These are phyloP conservation scores for Pangasianodon hypophthalmus DNA, from an alignment of 2,113 vertebrate species.

Conservation along the genomic window DNA sequence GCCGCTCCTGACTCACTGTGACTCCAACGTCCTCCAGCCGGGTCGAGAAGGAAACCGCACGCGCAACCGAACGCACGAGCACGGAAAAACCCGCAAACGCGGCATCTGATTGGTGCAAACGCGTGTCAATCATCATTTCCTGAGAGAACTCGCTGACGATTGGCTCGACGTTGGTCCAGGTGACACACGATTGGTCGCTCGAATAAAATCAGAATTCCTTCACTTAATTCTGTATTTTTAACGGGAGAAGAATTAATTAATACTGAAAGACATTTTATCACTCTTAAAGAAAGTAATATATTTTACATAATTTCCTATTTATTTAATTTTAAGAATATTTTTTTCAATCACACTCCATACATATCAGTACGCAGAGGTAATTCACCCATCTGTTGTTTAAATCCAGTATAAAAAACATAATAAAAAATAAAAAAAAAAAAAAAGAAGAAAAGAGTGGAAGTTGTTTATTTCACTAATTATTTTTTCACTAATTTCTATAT, in stretches of 20 bases:
- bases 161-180: constrained; percentile 20
- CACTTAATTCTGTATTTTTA: not conserved
- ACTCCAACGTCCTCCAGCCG: constrained; percentile 66
- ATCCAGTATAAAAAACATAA: not conserved
- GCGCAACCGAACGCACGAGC: constrained; percentile 40
- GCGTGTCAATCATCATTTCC: constrained; percentile 24
- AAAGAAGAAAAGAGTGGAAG: too few relatives aligned
- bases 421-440: not conserved
- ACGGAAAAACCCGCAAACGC: not conserved
- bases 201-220: too few relatives aligned
- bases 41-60: constrained; percentile 41
- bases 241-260: not conserved
- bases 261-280: not conserved
- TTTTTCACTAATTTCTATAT: not conserved
- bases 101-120: constrained; percentile 34
- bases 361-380: not conserved
- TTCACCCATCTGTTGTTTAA: not conserved
- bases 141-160: not conserved
- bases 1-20: constrained; percentile 38
- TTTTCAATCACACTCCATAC: not conserved
- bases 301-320: not conserved
- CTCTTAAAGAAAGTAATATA: not conserved
- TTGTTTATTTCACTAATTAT: too few relatives aligned
- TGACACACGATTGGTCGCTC: constrained; percentile 11
- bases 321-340: not conserved